Base-by-base conservation (phyloP, 2,888 invertebrate species). In the Cerastis rubricosa region DNA sequence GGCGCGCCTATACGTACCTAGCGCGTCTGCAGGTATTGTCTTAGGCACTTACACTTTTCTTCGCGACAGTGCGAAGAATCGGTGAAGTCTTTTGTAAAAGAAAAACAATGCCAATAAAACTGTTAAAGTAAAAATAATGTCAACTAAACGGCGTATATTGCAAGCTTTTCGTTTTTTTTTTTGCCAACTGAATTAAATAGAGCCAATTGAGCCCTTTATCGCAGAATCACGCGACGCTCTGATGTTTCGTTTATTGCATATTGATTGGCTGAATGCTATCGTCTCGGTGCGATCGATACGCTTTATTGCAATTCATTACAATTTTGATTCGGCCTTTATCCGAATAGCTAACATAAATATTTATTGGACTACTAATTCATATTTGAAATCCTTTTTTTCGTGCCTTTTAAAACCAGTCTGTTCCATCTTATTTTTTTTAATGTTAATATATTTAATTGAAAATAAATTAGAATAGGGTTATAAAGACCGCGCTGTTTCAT, bases 231-330 rank as follows among this genome's bases (percentile, higher is more conserved):
- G 72, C 54, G 76, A 79, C 19, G 69, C 76, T 77, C 71, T 59
- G 25, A 63, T 78, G 80, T 78, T 83, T 84, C 75, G 70, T 81
- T 84, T 80, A 81, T 81, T 78, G 75, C 69, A 71, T 81, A 84
- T 83, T 79, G 83, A 83, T 81, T 82, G 85, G 71, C 63, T 78
- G 68, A 74, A 75, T 77, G 74, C 57, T 83, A 86, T 85, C 80
- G 59, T 76, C 78, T 74, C 40, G 14, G 35, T 61, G 19, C 69
- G 51, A 81, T 84, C 87, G 77, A 87, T 86, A 85, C n/a, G 5
- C 22, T 79, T 74, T 73, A 76, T 72, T 74, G 74, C 65, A 84
- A 71, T 75, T 22, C 40, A 76, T 77, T 71, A 51, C 66, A 67
- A 82, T 67, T 74, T 76, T 66, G 43, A 74, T 68, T 73, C 40